Base-by-base conservation (phyloP, 2,113 vertebrate genomes). In the Brachypteracias leptosomus region DNA sequence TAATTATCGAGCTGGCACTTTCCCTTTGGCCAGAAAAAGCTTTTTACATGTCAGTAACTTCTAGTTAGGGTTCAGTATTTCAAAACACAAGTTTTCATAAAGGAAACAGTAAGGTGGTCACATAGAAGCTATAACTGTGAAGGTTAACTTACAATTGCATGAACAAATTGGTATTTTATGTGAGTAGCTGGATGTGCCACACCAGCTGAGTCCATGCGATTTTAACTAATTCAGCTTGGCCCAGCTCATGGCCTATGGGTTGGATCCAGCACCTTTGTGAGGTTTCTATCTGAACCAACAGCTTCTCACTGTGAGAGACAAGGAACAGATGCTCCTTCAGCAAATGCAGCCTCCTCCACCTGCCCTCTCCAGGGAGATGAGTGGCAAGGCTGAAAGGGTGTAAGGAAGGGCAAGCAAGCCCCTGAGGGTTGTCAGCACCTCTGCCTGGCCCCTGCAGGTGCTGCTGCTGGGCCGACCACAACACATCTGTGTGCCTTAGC, bases 341-440 rank as follows among this genome's bases (percentile, higher is more conserved):
- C 18, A 9, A 51, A 65, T 17, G 8, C 29, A 35, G 54, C 38
- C 19, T 66, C 31, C 44, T 91, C 82, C 88, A 88, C 54, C 90
- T 93, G 95, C 61, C 47, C 74, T 95, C 88, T 55, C 88, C 51
- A 57, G 85, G 89, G 92, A 89, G 61, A 38, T 7, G 35, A 89
- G 62, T 76, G 68, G 81, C 74, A 72, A 52, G 35, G 52, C 70
- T 22, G 8, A 68, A 71, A 68, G 62, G 31, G 51, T 0, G 0
- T 24, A n/a, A 75, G 49, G 88, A 91, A 94, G 85, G 88, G 79
- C 49, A 79, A 51, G 81, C 13, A 59, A 94, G 57, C 57, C 66
- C 10, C 1, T 35, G 47, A 67, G 73, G 49, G 33, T 75, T 88
- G 88, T 93, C 88, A 89, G 82, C 85, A 82, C 44, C 81, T 72